Percentiles rank a stretch among this genome's conserved stretches.
Evolutionary conservation across 1,140 invertebrate species (phyloP).

Genomic region (Camponotus floridanus): DNA sequence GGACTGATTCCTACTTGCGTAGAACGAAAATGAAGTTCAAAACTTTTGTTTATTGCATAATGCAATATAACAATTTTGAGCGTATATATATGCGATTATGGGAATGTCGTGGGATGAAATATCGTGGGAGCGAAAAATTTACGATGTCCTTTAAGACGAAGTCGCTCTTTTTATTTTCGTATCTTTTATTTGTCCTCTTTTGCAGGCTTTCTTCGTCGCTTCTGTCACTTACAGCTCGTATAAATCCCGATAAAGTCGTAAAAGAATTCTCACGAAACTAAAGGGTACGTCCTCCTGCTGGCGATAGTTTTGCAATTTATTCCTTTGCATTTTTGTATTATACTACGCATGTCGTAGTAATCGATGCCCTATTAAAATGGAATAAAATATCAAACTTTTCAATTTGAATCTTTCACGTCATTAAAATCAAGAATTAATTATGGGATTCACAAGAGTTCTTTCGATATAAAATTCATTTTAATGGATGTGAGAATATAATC

Average conservation of each 20-base stretch:
- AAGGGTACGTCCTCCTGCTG: constrained; percentile 65
- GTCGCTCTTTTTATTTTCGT: constrained; percentile 61
- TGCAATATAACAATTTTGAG: constrained; percentile 12
- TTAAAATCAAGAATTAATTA: constrained; percentile 27
- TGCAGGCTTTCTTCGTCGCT: constrained; percentile 74
- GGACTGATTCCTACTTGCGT: background rate
- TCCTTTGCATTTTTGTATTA: constrained; percentile 54
- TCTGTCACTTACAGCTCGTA: constrained; percentile 82
- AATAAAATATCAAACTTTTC: constrained; percentile 26
- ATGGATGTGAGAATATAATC: background rate
- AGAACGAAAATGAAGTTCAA: background rate
- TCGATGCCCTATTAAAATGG: constrained; percentile 28
- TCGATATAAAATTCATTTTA: background rate
- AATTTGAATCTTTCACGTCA: background rate
- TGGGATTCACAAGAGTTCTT: background rate
- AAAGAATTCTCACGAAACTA: constrained; percentile 70
- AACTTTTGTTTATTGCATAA: background rate
- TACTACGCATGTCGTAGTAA: constrained; percentile 15
- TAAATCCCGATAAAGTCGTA: constrained; percentile 79
- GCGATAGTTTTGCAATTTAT: constrained; percentile 82
- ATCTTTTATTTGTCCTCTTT: constrained; percentile 73
- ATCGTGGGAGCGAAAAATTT: constrained; percentile 46
- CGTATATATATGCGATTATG: constrained; percentile 13
- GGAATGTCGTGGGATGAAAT: constrained; percentile 7
- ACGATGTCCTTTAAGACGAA: constrained; percentile 27